Evolutionary conservation across 2,113 vertebrate genomes (phyloP), one percentile per base, ranked within the genome.

Genomic region (Larimichthys polyactis): DNA sequence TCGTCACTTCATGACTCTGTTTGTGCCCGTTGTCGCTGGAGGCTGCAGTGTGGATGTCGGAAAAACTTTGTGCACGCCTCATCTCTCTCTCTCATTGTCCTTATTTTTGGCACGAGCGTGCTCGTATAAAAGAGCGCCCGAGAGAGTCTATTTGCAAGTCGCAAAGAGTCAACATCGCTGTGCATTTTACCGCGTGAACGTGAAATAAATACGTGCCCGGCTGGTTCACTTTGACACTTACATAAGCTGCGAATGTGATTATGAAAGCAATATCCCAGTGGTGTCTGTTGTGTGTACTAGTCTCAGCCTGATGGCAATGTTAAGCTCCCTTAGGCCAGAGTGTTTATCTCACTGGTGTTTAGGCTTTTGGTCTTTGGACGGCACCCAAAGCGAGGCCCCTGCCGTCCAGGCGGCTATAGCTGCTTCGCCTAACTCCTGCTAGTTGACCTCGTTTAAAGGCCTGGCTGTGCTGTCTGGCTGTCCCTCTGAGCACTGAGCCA

Each of bases 381-480:
- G 57, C 76, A 58, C 83, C 87, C 92, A 90, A 69, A 89, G 78
- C 52, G 11, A 77, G 78, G 82, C 81, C 82, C 66, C 55, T 1
- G 65, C 71, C 55, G 71, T 64, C 89, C 71, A 10, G 72, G 52
- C 71, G 29, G 84, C 84, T 29, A 3, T 27, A 40, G 36, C 81
- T 4, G 78, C 72, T 71, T 58, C 2, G 65, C 82, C 77, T 84
- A 83, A 86, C 78, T 81, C 73, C 49, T 29, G 82, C 67, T 75
- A 71, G 79, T 93, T 92, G 90, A 92, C 93, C 93, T 87, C 75
- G n/a, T 91, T 92, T 89, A 87, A 79, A 89, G 88, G 81, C 76
- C 87, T 71, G 70, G 82, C 82, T 69, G 75, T 4, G 49, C 71
- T 65, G 90, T 72, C 71, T 65, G 16, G 54, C 81, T 86, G 82